Percentiles rank a stretch among this genome's conserved stretches.
These are phyloP conservation scores for Oreotrochilus melanogaster DNA, from an alignment of 2,113 vertebrate species.

Conservation along the genomic window DNA sequence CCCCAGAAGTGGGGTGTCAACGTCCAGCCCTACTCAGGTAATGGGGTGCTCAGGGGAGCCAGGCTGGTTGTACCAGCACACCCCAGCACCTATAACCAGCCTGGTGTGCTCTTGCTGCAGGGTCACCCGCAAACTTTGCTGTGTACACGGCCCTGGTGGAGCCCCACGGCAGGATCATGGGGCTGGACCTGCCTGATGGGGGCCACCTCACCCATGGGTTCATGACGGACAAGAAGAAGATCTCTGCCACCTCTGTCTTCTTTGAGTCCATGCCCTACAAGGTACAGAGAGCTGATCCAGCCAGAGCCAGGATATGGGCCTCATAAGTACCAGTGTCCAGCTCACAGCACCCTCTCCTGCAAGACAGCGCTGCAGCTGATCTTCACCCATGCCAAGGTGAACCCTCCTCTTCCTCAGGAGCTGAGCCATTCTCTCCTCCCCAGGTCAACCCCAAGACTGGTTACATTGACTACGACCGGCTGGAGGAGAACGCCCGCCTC, in stretches of 20 bases:
- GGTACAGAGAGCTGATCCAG: slow-evolving; percentile 71
- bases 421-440: not conserved
- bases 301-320: rapidly evolving
- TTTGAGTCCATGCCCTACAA: slow-evolving; percentile 99
- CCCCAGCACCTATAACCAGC: rapidly evolving
- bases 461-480: slow-evolving; percentile 90
- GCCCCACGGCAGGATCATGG: slow-evolving; percentile 97
- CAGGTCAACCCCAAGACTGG: slow-evolving; percentile 94
- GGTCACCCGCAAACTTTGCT: slow-evolving; percentile 94
- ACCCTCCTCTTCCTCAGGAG: not conserved
- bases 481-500: slow-evolving; percentile 90
- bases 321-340: rapidly evolving
- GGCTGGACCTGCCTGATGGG: slow-evolving; percentile 94
- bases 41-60: not conserved
- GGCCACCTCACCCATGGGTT: slow-evolving; percentile 97
- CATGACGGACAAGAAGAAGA: slow-evolving; percentile 98
- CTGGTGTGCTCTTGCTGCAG: slow-evolving; percentile 13
- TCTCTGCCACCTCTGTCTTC: slow-evolving; percentile 96
- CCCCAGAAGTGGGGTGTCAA: slow-evolving; percentile 93
- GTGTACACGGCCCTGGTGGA: slow-evolving; percentile 94
- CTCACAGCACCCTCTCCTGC: rapidly evolving
- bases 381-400: not conserved
- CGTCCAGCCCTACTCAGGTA: slow-evolving; percentile 97
- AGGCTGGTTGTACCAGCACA: rapidly evolving
- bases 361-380: not conserved